Conservation (phyloP, 2,888 invertebrate species). For the Drosophila anomalipes region DNA sequence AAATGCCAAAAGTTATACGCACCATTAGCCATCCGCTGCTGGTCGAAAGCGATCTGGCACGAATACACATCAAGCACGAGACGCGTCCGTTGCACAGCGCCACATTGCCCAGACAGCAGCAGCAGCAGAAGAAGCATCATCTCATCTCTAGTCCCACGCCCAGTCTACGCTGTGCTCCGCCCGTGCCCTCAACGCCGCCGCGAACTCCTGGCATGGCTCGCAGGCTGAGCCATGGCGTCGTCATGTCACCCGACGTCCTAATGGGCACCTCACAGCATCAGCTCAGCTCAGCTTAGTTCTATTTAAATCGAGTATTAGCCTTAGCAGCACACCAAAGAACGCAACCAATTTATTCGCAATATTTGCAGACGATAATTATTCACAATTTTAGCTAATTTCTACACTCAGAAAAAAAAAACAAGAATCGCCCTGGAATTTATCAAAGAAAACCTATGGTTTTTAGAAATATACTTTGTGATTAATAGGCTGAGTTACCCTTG, state of each 20-base stretch:
- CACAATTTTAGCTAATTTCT: slow-evolving; percentile 10
- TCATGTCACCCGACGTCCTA: slow-evolving; percentile 66
- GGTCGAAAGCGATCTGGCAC: slow-evolving; percentile 63
- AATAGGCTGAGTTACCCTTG: not conserved
- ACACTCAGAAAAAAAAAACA: not conserved
- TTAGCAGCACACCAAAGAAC: slow-evolving; percentile 52
- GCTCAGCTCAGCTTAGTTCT: slow-evolving; percentile 1
- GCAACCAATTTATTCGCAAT: slow-evolving; percentile 22
- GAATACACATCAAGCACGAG: slow-evolving; percentile 67
- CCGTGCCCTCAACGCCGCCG: slow-evolving; percentile 56
- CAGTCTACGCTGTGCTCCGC: slow-evolving; percentile 64
- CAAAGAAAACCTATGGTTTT: not conserved
- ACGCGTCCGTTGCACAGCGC: slow-evolving; percentile 59
- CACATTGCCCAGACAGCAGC: slow-evolving; percentile 53
- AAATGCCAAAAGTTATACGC: slow-evolving; percentile 59
- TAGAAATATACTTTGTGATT: not conserved
- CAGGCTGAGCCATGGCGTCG: slow-evolving; percentile 57
- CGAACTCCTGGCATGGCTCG: slow-evolving; percentile 53
- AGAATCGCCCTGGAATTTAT: not conserved
- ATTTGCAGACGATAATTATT: slow-evolving; percentile 18
- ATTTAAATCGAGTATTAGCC: slow-evolving; percentile 42
- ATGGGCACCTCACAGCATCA: slow-evolving; percentile 45
- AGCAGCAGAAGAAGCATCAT: slow-evolving; percentile 7
- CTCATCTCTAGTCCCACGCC: slow-evolving; percentile 61
- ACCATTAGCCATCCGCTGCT: slow-evolving; percentile 70